phyloP scores from a whole-genome alignment of 1,140 invertebrate genomes.

The Orius insidiosus region DNA sequence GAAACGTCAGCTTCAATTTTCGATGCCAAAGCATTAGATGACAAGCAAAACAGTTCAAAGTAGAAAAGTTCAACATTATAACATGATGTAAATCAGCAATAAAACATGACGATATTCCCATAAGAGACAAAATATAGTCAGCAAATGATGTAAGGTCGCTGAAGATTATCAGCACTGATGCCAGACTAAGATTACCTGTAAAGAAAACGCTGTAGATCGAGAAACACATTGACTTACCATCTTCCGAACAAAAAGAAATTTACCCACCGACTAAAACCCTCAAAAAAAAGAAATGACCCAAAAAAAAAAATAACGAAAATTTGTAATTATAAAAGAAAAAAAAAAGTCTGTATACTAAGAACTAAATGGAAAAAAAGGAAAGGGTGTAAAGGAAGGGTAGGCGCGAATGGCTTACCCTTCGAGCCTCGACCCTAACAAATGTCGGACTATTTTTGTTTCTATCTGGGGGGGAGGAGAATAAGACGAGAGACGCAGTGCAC shows the following conservation, averaged over 20 bases:
- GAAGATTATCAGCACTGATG: too few relatives aligned
- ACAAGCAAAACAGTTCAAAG: too few relatives aligned
- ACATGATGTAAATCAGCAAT: too few relatives aligned
- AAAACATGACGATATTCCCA: too few relatives aligned
- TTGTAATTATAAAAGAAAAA: constrained; percentile 1
- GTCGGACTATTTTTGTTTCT: background rate
- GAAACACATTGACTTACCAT: constrained; percentile 13
- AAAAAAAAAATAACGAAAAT: constrained; percentile 8
- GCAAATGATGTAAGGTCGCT: too few relatives aligned
- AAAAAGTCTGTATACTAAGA: constrained; percentile 2
- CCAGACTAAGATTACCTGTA: constrained; percentile 12
- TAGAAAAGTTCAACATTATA: too few relatives aligned
- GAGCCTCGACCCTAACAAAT: constrained; percentile 1
- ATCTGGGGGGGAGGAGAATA: background rate
- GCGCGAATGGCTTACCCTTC: constrained; percentile 11
- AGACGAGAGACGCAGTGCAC: constrained; percentile 1
- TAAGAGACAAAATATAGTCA: too few relatives aligned
- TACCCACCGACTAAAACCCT: constrained; percentile 7
- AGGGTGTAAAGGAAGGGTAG: constrained; percentile 1
- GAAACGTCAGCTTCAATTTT: too few relatives aligned
- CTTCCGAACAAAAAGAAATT: background rate
- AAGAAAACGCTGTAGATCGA: constrained; percentile 15
- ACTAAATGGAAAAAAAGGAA: constrained; percentile 7
- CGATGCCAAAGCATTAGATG: too few relatives aligned
- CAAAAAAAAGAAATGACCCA: constrained; percentile 3